Evolutionary conservation across 2,888 invertebrate genomes (phyloP).

Genomic region (Oxytorus armatus): DNA sequence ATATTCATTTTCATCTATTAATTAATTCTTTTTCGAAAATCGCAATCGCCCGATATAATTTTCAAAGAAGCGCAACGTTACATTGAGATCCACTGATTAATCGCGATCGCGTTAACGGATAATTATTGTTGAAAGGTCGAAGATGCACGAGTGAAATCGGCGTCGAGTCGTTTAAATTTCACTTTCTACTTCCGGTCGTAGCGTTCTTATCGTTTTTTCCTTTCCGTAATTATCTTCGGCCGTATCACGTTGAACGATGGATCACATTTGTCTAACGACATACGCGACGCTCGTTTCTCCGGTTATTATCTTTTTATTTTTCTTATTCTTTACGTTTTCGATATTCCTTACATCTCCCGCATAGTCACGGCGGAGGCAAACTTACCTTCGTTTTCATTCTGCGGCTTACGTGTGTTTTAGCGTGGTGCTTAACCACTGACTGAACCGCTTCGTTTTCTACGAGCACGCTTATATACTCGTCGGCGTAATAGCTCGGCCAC

Average conservation of each 20-base stretch:
- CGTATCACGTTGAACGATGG: slow-evolving; percentile 15
- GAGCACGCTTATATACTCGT: slow-evolving; percentile 81
- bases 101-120: slow-evolving; percentile 14
- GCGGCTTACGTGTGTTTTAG: slow-evolving; percentile 79
- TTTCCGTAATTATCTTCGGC: slow-evolving; percentile 30
- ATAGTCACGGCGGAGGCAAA: slow-evolving; percentile 30
- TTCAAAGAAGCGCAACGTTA: not conserved
- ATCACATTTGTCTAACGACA: slow-evolving; percentile 30
- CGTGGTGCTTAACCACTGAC: slow-evolving; percentile 83
- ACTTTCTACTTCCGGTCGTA: slow-evolving; percentile 63
- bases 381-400: slow-evolving; percentile 83
- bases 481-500: slow-evolving; percentile 81
- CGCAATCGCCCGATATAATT: too few relatives aligned
- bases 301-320: not conserved
- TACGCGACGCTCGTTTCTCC: not conserved
- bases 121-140: slow-evolving; percentile 1
- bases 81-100: slow-evolving; percentile 21
- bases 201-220: slow-evolving; percentile 8
- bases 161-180: slow-evolving; percentile 41
- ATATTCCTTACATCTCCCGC: not conserved
- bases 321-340: not conserved
- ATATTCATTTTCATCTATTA: not conserved
- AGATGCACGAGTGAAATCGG: slow-evolving; percentile 54
- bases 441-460: slow-evolving; percentile 83
- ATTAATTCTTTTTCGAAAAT: not conserved